phyloP scores from a whole-genome alignment of 2,888 invertebrate genomes.

The Drosophila paramelanica region DNA sequence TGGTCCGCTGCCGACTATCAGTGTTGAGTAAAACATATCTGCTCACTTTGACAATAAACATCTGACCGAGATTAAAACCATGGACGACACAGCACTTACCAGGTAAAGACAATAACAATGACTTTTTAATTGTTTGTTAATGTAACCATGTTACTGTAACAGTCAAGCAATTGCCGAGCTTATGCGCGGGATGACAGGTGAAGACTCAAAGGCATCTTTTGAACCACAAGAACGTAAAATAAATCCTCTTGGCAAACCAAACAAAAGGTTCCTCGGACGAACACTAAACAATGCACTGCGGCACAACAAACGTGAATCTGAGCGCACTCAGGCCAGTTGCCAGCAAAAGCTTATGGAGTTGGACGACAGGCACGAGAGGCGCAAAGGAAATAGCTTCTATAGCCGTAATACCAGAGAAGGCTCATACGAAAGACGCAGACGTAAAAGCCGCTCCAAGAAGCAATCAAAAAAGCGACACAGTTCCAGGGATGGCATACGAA shows the following conservation, averaged over 20 bases:
- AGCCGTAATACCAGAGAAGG: conserved; percentile 18
- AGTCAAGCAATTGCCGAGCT: conserved; percentile 79
- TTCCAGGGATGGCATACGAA: conserved; percentile 18
- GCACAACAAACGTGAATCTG: conserved; percentile 74
- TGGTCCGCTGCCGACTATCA: not conserved
- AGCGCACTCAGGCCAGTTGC: conserved; percentile 67
- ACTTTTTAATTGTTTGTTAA: not conserved
- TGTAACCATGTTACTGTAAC: not conserved
- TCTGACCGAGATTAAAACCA: conserved; percentile 23
- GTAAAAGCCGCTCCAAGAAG: conserved; percentile 20
- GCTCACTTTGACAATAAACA: not conserved
- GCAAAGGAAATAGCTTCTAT: conserved; percentile 48
- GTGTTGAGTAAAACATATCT: not conserved
- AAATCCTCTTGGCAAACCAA: conserved; percentile 79
- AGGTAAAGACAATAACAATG: conserved; percentile 53
- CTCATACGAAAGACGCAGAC: not conserved
- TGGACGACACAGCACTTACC: conserved; percentile 74
- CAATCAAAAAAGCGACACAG: conserved; percentile 9
- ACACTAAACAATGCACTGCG: conserved; percentile 74
- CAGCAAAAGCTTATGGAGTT: conserved; percentile 73
- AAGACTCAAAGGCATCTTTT: conserved; percentile 10
- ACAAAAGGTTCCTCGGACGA: conserved; percentile 80
- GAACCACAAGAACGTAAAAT: conserved; percentile 70
- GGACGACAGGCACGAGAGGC: conserved; percentile 54
- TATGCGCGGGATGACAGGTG: conserved; percentile 62